Conservation (phyloP, 1,140 invertebrate genomes). For the Drosophila repleta region DNA sequence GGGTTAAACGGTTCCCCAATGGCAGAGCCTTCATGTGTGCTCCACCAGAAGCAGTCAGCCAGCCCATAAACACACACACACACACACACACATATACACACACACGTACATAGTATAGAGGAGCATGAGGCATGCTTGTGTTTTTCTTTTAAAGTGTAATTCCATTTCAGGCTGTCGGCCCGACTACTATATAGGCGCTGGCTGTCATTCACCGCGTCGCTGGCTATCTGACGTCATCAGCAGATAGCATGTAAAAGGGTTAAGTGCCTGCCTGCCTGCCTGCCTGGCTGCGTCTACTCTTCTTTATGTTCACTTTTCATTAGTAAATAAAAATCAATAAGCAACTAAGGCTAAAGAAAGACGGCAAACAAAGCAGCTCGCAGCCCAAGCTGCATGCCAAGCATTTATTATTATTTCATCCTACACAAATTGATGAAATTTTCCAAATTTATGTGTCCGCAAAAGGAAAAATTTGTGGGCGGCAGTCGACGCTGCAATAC, state of each 20-base stretch:
- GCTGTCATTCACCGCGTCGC: constrained; percentile 40
- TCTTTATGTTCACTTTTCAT: constrained; percentile 79
- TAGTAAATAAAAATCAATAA: constrained; percentile 80
- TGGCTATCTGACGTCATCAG: constrained; percentile 73
- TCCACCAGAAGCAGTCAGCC: constrained; percentile 41
- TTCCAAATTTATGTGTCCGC: not conserved
- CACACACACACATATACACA: constrained; percentile 27
- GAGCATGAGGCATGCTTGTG: constrained; percentile 19
- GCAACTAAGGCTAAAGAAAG: constrained; percentile 1
- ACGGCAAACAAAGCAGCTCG: constrained; percentile 24
- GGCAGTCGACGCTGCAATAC: not conserved
- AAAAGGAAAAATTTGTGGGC: not conserved
- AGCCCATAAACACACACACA: constrained; percentile 30
- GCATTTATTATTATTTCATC: constrained; percentile 9
- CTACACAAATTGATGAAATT: constrained; percentile 2
- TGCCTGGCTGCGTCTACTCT: constrained; percentile 24
- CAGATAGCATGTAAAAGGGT: constrained; percentile 80
- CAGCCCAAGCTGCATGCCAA: constrained; percentile 24
- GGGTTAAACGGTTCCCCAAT: constrained; percentile 64
- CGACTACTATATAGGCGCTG: constrained; percentile 39
- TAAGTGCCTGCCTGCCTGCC: constrained; percentile 59
- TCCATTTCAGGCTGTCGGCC: constrained; percentile 23
- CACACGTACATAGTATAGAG: not conserved
- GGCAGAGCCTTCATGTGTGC: constrained; percentile 58
- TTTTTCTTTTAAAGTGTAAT: constrained; percentile 64